These are phyloP conservation scores for Armadillidium nasatum DNA, from an alignment of 1,140 invertebrate genomes.

Conservation along the genomic window DNA sequence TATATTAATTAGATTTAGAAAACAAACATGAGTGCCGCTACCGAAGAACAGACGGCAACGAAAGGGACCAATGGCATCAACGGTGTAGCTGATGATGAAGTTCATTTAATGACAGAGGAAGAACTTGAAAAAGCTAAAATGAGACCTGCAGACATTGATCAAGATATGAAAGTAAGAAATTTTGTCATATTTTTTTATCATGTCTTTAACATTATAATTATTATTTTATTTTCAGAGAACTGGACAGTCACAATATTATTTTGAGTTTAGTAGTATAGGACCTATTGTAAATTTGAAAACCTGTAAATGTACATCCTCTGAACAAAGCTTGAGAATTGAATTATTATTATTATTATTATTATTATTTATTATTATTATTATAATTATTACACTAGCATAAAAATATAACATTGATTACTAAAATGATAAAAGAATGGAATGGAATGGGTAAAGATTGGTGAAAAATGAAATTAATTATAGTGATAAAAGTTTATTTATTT, in stretches of 20 bases:
- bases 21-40: neutral
- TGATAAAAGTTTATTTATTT: too few species aligned
- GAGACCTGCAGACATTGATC: slow-evolving; percentile 44
- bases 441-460: too few species aligned
- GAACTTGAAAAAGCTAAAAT: slow-evolving; percentile 44
- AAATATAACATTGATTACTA: too few species aligned
- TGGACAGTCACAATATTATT: too few species aligned
- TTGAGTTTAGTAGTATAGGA: too few species aligned
- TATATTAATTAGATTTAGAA: too few species aligned
- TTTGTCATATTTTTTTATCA: neutral
- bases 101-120: slow-evolving; percentile 43
- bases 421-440: too few species aligned
- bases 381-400: too few species aligned
- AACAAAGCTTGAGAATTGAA: too few species aligned
- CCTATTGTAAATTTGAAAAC: too few species aligned
- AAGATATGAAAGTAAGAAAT: slow-evolving; percentile 43
- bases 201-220: neutral
- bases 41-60: neutral
- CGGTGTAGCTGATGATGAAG: slow-evolving; percentile 40
- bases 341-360: neutral
- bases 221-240: neutral
- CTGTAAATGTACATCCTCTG: too few species aligned
- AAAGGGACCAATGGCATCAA: slow-evolving; percentile 32
- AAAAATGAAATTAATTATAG: too few species aligned
- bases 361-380: neutral